Conservation (phyloP, 2,113 vertebrate species). For the Onychostoma macrolepis region DNA sequence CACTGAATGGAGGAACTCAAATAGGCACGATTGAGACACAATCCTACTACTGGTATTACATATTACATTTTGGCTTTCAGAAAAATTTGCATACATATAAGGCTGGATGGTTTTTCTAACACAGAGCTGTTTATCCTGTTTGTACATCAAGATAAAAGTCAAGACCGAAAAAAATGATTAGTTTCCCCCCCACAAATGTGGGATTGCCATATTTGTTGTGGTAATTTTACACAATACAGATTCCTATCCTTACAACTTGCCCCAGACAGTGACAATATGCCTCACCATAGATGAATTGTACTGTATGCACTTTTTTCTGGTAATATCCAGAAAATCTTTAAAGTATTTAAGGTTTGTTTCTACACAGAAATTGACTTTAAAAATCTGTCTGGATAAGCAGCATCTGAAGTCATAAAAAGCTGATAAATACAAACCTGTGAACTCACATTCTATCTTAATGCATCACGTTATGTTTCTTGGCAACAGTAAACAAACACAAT, state of each 20-base stretch:
- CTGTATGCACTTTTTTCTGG: not conserved
- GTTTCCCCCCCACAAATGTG: not conserved
- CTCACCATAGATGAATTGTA: not conserved
- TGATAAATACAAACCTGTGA: not conserved
- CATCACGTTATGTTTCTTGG: not conserved
- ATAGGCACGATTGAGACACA: not conserved
- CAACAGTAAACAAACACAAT: not conserved
- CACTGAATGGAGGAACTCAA: not conserved
- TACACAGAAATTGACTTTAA: not conserved
- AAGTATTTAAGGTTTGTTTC: not conserved
- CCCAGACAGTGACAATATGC: not conserved
- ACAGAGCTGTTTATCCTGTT: not conserved
- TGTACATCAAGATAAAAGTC: not conserved
- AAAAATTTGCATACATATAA: not conserved
- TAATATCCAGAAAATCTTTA: not conserved
- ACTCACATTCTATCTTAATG: not conserved
- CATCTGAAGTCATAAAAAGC: not conserved
- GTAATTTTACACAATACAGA: not conserved
- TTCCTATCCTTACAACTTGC: not conserved
- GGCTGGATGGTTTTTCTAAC: not conserved
- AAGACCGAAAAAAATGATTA: not conserved
- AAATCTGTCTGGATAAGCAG: not conserved
- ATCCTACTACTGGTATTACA: not conserved
- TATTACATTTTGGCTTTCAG: not conserved
- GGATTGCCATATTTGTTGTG: not conserved